phyloP scores from a whole-genome alignment of 2,113 vertebrate genomes.

The Proteles cristata region DNA sequence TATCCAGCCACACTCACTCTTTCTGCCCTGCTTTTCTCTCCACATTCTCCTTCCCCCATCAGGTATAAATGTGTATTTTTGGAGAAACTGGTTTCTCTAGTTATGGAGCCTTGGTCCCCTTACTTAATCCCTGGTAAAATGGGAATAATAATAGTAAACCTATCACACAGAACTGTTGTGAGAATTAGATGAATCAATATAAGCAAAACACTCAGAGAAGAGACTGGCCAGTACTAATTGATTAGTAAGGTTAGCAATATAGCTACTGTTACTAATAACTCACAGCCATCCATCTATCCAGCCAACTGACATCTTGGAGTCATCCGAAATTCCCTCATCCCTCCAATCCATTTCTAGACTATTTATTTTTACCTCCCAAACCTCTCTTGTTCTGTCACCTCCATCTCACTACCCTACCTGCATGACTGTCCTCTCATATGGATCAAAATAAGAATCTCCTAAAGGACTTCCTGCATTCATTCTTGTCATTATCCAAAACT shows the following conservation, averaged over 20 bases:
- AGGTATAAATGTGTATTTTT: neutral
- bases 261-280: neutral
- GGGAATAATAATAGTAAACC: neutral
- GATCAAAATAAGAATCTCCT: neutral
- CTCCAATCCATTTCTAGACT: neutral
- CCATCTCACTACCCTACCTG: neutral
- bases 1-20: neutral
- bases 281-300: neutral
- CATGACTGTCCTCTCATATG: neutral
- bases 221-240: neutral
- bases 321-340: neutral
- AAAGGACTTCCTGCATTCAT: neutral
- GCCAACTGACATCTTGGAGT: neutral
- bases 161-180: neutral
- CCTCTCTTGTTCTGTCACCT: slow-evolving; percentile 1
- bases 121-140: neutral
- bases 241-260: neutral
- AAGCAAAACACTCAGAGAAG: neutral
- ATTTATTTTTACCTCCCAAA: neutral
- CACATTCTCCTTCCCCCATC: neutral
- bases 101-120: neutral
- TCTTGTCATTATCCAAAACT: neutral
- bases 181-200: neutral
- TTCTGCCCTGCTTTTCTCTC: neutral
- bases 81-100: neutral